These are phyloP conservation scores for Piaya cayana DNA, from an alignment of 2,113 vertebrate genomes.

Conservation along the genomic window DNA sequence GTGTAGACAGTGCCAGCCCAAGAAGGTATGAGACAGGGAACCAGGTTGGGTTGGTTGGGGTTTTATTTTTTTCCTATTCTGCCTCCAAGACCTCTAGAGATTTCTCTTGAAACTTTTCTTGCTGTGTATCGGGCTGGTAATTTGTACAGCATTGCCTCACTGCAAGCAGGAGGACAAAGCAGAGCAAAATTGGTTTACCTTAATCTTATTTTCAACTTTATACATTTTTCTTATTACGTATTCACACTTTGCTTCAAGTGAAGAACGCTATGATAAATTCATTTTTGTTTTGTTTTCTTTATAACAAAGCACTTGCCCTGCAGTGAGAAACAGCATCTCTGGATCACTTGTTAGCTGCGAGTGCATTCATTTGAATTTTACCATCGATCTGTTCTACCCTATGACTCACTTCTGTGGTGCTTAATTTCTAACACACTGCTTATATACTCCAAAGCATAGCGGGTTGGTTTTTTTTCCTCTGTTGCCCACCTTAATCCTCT, in stretches of 20 bases:
- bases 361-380: conserved; percentile 26
- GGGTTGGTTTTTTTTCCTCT: not conserved
- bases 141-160: not conserved
- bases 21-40: not conserved
- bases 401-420: not conserved
- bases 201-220: conserved; percentile 21
- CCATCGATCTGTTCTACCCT: conserved; percentile 21
- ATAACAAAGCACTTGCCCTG: conserved; percentile 14
- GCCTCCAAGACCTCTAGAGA: conserved; percentile 1
- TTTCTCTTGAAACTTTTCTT: not conserved
- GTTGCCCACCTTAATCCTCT: conserved; percentile 42
- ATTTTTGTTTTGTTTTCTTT: conserved; percentile 61
- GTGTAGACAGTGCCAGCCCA: not conserved
- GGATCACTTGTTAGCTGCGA: conserved; percentile 8
- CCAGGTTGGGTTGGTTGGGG: not conserved
- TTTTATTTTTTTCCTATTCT: not conserved
- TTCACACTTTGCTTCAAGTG: conserved; percentile 46
- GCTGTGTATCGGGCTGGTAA: not conserved
- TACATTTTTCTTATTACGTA: conserved; percentile 39
- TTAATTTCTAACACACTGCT: conserved; percentile 54
- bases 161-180: not conserved
- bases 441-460: not conserved
- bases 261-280: conserved; percentile 54
- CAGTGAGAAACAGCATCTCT: conserved; percentile 29
- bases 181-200: not conserved